These are phyloP conservation scores for Ataeniobius toweri DNA, from an alignment of 2,797 vertebrate genomes.

Conservation along the genomic window DNA sequence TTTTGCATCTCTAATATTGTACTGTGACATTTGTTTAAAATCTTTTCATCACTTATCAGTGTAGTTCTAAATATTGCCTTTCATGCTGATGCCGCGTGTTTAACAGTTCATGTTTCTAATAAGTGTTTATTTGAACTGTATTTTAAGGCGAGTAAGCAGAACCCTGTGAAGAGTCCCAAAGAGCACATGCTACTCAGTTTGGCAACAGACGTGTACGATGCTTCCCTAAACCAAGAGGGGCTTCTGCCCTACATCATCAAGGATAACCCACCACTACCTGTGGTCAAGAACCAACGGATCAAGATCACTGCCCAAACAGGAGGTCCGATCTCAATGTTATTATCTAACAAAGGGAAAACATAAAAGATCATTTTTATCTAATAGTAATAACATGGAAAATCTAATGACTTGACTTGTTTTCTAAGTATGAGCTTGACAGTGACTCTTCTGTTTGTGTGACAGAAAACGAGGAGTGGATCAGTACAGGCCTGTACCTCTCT, in stretches of 20 bases:
- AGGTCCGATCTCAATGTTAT: constrained; percentile 51
- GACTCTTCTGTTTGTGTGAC: not conserved
- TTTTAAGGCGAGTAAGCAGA: constrained; percentile 54
- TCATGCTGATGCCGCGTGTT: too few species aligned
- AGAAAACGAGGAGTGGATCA: constrained; percentile 81
- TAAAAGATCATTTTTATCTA: too few species aligned
- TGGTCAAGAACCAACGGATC: constrained; percentile 65
- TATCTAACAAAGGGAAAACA: not conserved
- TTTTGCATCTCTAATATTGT: too few species aligned
- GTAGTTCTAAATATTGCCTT: too few species aligned
- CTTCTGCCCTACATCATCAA: constrained; percentile 78
- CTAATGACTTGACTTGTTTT: not conserved
- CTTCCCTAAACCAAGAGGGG: constrained; percentile 68
- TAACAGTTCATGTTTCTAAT: not conserved
- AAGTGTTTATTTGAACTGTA: not conserved
- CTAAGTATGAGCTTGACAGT: not conserved
- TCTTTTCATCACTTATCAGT: too few species aligned
- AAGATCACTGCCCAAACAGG: constrained; percentile 60
- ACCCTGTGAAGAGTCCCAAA: constrained; percentile 63
- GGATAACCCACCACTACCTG: constrained; percentile 56
- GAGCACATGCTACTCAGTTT: constrained; percentile 77
- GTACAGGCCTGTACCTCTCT: constrained; percentile 86
- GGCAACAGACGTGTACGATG: constrained; percentile 70
- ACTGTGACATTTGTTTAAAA: too few species aligned
- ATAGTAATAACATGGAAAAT: too few species aligned